These are phyloP conservation scores for Remorina albescens DNA, from an alignment of 2,797 vertebrate genomes.

Conservation along the genomic window DNA sequence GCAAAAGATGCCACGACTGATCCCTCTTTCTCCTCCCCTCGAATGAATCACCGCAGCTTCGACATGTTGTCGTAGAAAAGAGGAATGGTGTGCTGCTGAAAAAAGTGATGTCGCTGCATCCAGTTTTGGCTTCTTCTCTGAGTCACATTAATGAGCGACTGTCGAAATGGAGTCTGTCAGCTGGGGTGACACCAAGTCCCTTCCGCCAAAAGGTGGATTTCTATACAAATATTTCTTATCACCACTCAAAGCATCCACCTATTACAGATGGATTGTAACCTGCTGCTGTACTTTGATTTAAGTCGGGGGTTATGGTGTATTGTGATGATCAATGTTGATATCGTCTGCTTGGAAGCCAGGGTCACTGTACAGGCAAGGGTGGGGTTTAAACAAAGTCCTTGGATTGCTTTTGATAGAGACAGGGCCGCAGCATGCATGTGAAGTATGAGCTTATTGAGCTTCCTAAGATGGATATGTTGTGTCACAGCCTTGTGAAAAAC, in stretches of 20 bases:
- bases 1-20: constrained; percentile 20
- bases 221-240: constrained; percentile 29
- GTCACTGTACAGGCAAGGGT: constrained; percentile 30
- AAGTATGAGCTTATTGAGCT: constrained; percentile 35
- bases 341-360: constrained; percentile 9
- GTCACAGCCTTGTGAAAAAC: constrained; percentile 53
- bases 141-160: constrained; percentile 51
- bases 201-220: constrained; percentile 32
- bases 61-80: constrained; percentile 24
- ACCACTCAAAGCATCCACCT: constrained; percentile 16
- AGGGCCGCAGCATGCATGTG: constrained; percentile 5
- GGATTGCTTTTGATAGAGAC: constrained; percentile 46
- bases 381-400: constrained; percentile 38
- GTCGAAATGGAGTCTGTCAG: constrained; percentile 40
- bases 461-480: constrained; percentile 27
- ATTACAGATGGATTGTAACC: constrained; percentile 31
- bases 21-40: constrained; percentile 24
- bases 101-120: constrained; percentile 52
- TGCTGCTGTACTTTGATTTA: constrained; percentile 21
- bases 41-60: constrained; percentile 42
- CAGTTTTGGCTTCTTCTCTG: constrained; percentile 58
- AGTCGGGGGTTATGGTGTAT: constrained; percentile 22
- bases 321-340: constrained; percentile 46
- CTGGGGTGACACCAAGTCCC: constrained; percentile 43
- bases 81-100: constrained; percentile 24